A percentile compares a stretch with the other conserved stretches of the same genome.
Conservation (phyloP, 2,113 vertebrate genomes). For the Nesogale talazaci region DNA sequence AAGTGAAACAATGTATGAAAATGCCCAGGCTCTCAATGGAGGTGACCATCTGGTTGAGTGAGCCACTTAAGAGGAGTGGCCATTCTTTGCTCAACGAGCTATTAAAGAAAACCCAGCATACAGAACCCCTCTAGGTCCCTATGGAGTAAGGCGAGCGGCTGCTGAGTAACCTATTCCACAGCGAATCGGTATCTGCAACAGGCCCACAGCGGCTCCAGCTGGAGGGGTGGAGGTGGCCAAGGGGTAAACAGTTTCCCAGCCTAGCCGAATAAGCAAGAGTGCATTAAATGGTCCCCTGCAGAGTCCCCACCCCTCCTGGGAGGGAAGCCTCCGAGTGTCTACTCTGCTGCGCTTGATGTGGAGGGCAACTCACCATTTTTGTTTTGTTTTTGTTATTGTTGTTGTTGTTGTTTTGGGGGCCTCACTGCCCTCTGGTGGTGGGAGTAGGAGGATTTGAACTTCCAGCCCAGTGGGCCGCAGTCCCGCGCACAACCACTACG, state of each 20-base stretch:
- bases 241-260: neutral
- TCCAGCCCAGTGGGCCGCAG: no score
- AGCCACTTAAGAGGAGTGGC: neutral
- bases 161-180: neutral
- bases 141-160: neutral
- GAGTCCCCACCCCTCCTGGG: neutral
- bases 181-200: neutral
- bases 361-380: neutral
- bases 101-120: neutral
- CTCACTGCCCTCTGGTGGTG: no score
- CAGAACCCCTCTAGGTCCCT: neutral
- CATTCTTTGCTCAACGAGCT: neutral
- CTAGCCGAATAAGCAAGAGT: neutral
- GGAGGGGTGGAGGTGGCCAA: neutral
- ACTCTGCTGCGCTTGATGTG: neutral
- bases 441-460: no score
- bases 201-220: constrained; percentile 6
- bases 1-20: neutral
- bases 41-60: neutral
- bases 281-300: neutral
- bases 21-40: neutral
- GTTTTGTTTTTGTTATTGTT: no score
- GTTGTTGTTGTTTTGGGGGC: no score
- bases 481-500: no score
- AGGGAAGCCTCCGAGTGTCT: neutral